Evolutionary conservation across 2,113 vertebrate species (phyloP).

Genomic region (Protomyctophum bolini): DNA sequence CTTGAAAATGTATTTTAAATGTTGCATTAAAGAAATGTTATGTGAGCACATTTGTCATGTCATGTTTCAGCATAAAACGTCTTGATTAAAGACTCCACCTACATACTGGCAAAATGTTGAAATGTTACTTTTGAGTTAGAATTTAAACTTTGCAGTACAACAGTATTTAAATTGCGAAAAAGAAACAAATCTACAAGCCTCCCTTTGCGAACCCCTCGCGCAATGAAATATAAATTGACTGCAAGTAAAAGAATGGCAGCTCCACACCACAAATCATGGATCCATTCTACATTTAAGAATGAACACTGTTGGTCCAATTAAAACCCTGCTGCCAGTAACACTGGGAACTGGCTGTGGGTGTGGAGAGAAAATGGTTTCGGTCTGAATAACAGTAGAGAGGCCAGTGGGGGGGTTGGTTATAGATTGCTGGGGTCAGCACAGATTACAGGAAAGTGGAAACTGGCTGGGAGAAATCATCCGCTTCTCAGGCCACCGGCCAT

Average conservation of each 20-base stretch:
- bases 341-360: slow-evolving; percentile 49
- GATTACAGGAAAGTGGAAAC: slow-evolving; percentile 75
- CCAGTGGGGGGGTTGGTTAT: slow-evolving; percentile 59
- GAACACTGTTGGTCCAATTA: neutral
- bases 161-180: too few relatives aligned
- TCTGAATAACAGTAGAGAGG: slow-evolving; percentile 58
- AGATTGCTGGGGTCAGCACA: slow-evolving; percentile 56
- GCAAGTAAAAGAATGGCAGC: neutral
- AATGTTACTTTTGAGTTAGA: neutral
- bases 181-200: too few relatives aligned
- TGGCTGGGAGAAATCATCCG: slow-evolving; percentile 66
- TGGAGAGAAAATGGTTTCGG: slow-evolving; percentile 51
- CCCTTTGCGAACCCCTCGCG: too few relatives aligned
- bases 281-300: neutral
- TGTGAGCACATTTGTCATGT: slow-evolving; percentile 28
- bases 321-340: neutral
- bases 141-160: too few relatives aligned
- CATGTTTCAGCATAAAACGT: neutral
- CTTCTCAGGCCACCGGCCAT: slow-evolving; percentile 40
- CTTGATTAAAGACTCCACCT: slow-evolving; percentile 54
- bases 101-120: slow-evolving; percentile 50
- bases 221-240: neutral
- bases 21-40: slow-evolving; percentile 72
- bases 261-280: neutral
- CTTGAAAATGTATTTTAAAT: slow-evolving; percentile 54